Base-by-base conservation (phyloP, 2,797 vertebrate genomes). In the Sebastes nivosus region DNA sequence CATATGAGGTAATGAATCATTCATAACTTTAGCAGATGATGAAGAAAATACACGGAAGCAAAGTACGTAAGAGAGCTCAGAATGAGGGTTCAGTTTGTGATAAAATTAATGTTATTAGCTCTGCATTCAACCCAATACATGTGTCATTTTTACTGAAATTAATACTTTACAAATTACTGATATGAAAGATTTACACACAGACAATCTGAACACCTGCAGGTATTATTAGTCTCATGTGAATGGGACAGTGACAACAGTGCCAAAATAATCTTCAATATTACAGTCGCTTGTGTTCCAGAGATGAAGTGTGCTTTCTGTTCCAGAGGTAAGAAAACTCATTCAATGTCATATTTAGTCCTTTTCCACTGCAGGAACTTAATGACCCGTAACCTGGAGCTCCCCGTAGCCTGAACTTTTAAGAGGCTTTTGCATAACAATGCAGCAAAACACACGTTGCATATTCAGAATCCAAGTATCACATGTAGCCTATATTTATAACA, bases 91-190 rank as follows among this genome's bases (percentile, higher is more conserved):
- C 2, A 36, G 8, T 54, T 63, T 32, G 34, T 63, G 12, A 5
- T 32, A 0, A 24, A 57, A 57, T 67, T 61, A 7, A 30, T 55
- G 55, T 36, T 63, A 60, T 76, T 11, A 24, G 14, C 18, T 61
- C 64, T 46, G 7, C 7, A 50, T 30, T 67, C 20, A 74, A 7
- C 29, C 6, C 9, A 20, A 11, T 9, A 36, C 25, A 34, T 14
- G 25, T 68, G 38, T 60, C 5, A 67, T 36, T 58, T 69, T 57
- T 12, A 18, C 16, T 50, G 16, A 46, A 76, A 72, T 38, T 7
- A 69, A 70, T 67, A 63, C 22, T 65, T 52, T 42, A 55, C 25
- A 79, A 75, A 75, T 81, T 13, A 75, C 30, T 57, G 32, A 32
- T 58, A 27, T 68, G 27, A 82, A 29, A 66, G 9, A 29, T 36